Conservation (phyloP, 2,113 vertebrate species). For the Prunella himalayana region DNA sequence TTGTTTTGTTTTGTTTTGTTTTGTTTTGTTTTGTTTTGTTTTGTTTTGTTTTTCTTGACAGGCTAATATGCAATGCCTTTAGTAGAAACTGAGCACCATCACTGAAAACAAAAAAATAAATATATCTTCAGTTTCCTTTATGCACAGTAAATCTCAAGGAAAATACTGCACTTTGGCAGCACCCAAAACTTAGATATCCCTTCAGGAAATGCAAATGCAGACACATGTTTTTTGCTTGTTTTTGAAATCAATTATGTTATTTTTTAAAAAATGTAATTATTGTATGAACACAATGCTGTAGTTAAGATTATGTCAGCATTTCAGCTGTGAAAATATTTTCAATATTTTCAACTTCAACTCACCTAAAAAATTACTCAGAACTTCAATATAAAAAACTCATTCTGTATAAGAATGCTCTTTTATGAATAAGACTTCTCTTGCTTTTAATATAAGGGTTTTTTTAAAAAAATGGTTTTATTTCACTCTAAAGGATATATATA, state of each 20-base stretch:
- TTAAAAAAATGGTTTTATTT: background rate
- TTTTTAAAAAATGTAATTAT: background rate
- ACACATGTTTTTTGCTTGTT: background rate
- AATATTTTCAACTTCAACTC: background rate
- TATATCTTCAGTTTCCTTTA: background rate
- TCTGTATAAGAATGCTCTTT: background rate
- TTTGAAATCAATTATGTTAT: background rate
- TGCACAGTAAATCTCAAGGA: slow-evolving; percentile 11
- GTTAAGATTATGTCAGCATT: background rate
- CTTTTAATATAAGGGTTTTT: background rate
- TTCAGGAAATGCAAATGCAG: background rate
- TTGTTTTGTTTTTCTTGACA: slow-evolving; percentile 46
- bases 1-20: background rate
- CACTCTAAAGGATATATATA: background rate
- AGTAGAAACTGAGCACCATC: slow-evolving; percentile 43
- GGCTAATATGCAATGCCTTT: slow-evolving; percentile 19
- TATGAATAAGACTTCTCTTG: background rate
- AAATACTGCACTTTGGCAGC: background rate
- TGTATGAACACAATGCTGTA: background rate
- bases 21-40: background rate
- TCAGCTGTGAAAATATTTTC: background rate
- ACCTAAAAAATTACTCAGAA: background rate
- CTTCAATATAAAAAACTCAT: background rate
- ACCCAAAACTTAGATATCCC: background rate
- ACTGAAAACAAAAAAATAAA: slow-evolving; percentile 22